Evolutionary conservation across 2,888 invertebrate genomes (phyloP), one percentile per base, ranked within the genome.

Genomic region (Dermolepida albohirtum): DNA sequence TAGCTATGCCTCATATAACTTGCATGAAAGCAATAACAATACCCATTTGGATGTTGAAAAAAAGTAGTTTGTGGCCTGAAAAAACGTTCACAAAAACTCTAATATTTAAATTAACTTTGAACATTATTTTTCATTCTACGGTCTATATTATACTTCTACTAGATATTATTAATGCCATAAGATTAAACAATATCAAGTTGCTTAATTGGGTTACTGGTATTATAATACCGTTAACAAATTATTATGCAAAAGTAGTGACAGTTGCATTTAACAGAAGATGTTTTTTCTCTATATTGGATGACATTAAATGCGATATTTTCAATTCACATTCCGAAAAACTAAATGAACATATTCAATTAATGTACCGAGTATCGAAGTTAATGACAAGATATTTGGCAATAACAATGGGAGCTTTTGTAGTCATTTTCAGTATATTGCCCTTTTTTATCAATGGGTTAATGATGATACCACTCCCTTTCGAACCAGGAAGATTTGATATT

Each of bases 161-260:
- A 4, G 47, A 62, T 47, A 47, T 62, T 34, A 10, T 47, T 14
- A 47, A 17, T 16, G 59, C 59, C 14, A 29, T 62, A 8, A 34
- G 11, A 14, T 47, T 44, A 5, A 49, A 16, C 6, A 34, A 62
- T 22, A 49, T 62, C 10, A 62, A 47, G 10, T 34, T 62, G 5
- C 10, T 62, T 10, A 62, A 62, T 27, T 62, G 59, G 59, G 29
- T 29, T 8, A 62, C 17, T 5, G 47, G 59, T 17, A 29, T 62
- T 34, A 11, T 62, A 6, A 43, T 62, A 16, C 59, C 59, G 14
- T 10, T 62, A 14, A 47, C 39, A 34, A 62, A 62, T 49, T 62
- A 29, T 8, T 47, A 49, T 39, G 43, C 43, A 27, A 62, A 62
- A 39, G 16, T 11, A 11, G 17, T 59, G 17, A 1, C 59, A 8